Base-by-base conservation (phyloP, 2,797 vertebrate species). In the Mionectes olivaceus region DNA sequence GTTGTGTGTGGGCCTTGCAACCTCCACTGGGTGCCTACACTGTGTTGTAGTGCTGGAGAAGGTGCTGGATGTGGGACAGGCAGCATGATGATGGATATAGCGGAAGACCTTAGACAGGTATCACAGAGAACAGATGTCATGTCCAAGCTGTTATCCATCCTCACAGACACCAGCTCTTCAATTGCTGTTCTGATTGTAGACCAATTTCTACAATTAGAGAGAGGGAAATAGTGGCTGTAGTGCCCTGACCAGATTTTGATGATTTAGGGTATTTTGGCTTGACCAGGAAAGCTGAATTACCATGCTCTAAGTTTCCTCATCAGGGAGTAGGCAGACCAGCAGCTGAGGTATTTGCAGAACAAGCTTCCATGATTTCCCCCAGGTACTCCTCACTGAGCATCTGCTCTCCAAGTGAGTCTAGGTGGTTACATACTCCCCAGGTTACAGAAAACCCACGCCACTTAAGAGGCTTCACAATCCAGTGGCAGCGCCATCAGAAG, bases 21-120 rank as follows among this genome's bases (percentile, higher is more conserved):
- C 27, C 15, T 53, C 24, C 3, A 0, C 24, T n/a, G 33, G 21
- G 13, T 74, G 56, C 28, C 81, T 41, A 0, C 0, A 0, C 44
- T 89, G 19, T 25, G 5, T 33, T 74, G 64, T 18, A 71, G 73
- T 1, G 1, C 19, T 57, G 47, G 59, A 81, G 56, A 46, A 86
- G 23, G 46, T 53, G 41, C 53, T 81, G 83, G 46, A 4, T 88
- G 27, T 55, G 46, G 79, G 22, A 60, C 46, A 33, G 33, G 46
- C 30, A 59, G 39, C 16, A 0, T 63, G 50, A 10, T 32, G 76
- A 32, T 52, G n/a, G 13, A 19, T 69, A 1, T 32, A 30, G 56
- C 22, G 32, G 19, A 32, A 88, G 49, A 56, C 19, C 33, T 24
- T 69, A 15, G 73, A 8, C 35, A 19, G 41, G 35, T 80, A 27